phyloP scores from a whole-genome alignment of 92 coral and sea anemone genomes.

The Anthopleura xanthogrammica region DNA sequence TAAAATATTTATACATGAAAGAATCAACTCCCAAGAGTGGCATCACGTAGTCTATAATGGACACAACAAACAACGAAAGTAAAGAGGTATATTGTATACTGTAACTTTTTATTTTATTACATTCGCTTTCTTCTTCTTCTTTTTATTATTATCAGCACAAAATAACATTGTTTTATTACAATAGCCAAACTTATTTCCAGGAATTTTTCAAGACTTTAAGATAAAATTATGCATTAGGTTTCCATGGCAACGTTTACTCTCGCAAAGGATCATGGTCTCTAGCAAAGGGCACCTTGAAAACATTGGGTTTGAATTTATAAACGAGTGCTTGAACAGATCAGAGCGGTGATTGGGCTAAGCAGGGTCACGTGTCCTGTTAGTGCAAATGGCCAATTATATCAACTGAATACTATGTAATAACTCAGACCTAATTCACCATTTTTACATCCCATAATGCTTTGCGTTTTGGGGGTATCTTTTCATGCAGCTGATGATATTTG shows the following conservation, averaged over 20 bases:
- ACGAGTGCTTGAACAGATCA: not conserved
- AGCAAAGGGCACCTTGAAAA: not conserved
- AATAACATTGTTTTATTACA: no score
- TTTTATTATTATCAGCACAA: no score
- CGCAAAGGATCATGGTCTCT: conserved; percentile 5
- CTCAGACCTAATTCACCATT: no score
- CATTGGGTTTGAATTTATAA: not conserved
- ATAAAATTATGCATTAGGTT: not conserved
- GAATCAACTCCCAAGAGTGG: no score
- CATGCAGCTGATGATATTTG: no score
- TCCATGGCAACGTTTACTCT: not conserved
- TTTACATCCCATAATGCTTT: no score
- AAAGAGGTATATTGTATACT: not conserved
- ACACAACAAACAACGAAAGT: no score
- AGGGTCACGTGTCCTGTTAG: not conserved
- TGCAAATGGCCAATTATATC: no score
- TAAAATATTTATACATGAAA: no score
- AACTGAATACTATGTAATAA: no score
- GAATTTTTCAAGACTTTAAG: not conserved
- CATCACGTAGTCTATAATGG: no score
- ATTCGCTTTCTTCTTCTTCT: not conserved
- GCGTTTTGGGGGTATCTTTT: not conserved
- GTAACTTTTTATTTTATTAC: not conserved
- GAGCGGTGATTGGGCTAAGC: not conserved
- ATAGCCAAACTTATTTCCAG: not conserved